Evolutionary conservation across 2,888 invertebrate species (phyloP), one percentile per base, ranked within the genome.

Genomic region (Labia minor): DNA sequence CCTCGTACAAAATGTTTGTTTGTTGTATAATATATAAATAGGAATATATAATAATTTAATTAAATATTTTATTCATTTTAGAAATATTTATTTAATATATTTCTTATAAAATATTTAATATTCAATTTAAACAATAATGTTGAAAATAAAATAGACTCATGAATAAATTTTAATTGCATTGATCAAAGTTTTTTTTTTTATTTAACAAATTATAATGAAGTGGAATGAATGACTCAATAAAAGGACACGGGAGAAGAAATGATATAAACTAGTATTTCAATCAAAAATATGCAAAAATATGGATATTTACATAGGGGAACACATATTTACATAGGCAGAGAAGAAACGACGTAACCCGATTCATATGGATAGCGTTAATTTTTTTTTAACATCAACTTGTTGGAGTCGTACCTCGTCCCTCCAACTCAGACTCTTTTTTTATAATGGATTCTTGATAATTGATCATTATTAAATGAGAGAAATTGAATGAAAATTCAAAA

Each of bases 361-460:
- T 11, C 49, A n/a, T n/a, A n/a, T 49, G 49, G 16, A 49, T 49
- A 11, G 49, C n/a, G 49, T 49, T 49, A 49, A 49, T 49, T 49
- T 49, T n/a, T n/a, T n/a, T 49, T 49, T 49, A 14, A 49, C 49
- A 49, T 49, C 49, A 49, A 49, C 49, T 49, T 49, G 49, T 49
- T 49, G 49, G 49, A 26, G 3, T 49, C 49, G 16, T 2, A 4
- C 49, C 49, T 14, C 26, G 4, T 26, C 26, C 8, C 26, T 26
- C 26, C 3, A 26, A 3, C 26, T 26, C 26, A 6, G 26, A 3
- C 26, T 26, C 26, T 26, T 26, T n/a, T n/a, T n/a, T 26, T 26
- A 26, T 26, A 26, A 26, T 26, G 26, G 26, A 26, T 26, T 26
- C 26, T 26, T 26, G 4, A 26, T 6, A 26, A 26, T 26, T 26